Evolutionary conservation across 2,888 invertebrate genomes (phyloP).

Genomic region (Neoaliturus tenellus): DNA sequence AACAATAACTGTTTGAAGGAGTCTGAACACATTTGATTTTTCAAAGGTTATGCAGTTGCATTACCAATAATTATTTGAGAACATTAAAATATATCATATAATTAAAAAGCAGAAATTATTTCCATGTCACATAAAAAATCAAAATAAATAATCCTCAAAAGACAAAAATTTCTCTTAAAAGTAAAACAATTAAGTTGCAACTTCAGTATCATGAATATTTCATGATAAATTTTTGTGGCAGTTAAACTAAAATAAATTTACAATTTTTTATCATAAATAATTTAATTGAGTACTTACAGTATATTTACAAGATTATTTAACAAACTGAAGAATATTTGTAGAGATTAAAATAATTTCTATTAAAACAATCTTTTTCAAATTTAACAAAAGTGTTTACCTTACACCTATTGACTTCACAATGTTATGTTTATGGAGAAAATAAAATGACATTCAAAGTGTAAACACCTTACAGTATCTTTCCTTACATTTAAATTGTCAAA

Average conservation of each 20-base stretch:
- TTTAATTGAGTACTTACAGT: slow-evolving; percentile 21
- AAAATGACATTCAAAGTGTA: slow-evolving; percentile 23
- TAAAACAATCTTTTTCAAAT: not conserved
- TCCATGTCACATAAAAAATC: no score
- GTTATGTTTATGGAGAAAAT: slow-evolving; percentile 19
- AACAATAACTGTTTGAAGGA: no score
- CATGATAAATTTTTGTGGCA: not conserved
- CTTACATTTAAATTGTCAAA: slow-evolving; percentile 51
- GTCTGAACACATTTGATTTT: no score
- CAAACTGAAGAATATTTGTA: no score
- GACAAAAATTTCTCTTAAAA: no score
- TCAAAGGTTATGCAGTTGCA: no score
- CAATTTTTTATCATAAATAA: not conserved
- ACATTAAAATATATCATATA: no score
- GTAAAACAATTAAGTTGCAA: not conserved
- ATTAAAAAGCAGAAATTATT: no score
- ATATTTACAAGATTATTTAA: not conserved
- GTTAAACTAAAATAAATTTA: not conserved
- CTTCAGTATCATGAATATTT: no score
- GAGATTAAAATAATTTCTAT: not conserved
- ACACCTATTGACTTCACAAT: slow-evolving; percentile 49
- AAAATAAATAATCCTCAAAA: no score
- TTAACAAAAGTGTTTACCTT: not conserved
- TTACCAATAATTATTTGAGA: no score
- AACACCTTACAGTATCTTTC: slow-evolving; percentile 33